These are phyloP conservation scores for Arvicanthis niloticus DNA, from an alignment of 2,113 vertebrate genomes.

Conservation along the genomic window DNA sequence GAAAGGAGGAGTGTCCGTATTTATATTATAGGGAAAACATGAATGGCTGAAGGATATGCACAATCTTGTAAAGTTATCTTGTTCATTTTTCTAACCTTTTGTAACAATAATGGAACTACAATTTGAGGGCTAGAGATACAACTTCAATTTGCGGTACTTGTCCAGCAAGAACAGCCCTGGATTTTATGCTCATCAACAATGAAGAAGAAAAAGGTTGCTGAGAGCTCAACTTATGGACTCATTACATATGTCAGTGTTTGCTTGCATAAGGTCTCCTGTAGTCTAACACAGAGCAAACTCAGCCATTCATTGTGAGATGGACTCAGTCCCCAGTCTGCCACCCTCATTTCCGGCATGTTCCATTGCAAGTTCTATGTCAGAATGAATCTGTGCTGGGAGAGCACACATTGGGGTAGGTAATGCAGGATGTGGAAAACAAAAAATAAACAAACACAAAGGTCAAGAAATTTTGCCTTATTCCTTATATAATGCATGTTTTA, in stretches of 20 bases:
- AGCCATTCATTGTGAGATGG: neutral
- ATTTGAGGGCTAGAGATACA: neutral
- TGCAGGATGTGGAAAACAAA: neutral
- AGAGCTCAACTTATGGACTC: neutral
- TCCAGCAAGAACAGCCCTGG: fast-evolving
- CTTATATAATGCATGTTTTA: neutral
- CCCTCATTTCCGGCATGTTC: neutral
- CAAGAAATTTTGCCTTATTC: neutral
- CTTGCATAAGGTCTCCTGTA: neutral
- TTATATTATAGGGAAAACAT: neutral
- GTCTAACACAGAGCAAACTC: neutral
- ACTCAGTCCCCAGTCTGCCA: neutral
- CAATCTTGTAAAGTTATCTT: neutral
- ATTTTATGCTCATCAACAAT: neutral
- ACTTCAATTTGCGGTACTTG: fast-evolving
- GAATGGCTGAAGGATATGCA: neutral
- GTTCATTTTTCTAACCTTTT: neutral
- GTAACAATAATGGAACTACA: neutral
- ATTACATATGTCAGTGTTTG: neutral
- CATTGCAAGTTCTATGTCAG: neutral
- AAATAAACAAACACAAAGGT: neutral
- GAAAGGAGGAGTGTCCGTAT: neutral
- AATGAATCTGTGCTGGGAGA: neutral
- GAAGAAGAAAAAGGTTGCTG: neutral
- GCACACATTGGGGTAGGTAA: neutral